phyloP scores from a whole-genome alignment of 2,113 vertebrate species.

The Butorides virescens region DNA sequence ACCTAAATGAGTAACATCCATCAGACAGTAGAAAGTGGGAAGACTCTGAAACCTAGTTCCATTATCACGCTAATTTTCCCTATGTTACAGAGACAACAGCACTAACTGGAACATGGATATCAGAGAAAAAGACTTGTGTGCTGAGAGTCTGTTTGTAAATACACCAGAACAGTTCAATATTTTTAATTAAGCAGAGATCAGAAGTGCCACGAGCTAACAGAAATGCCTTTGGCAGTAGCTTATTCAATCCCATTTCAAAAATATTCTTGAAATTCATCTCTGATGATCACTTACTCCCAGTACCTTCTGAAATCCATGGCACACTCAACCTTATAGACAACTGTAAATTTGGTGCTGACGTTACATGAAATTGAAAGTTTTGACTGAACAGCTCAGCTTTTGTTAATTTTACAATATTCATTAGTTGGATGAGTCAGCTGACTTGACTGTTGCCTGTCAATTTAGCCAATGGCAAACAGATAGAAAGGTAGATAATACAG shows the following conservation, averaged over 20 bases:
- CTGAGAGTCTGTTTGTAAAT: neutral
- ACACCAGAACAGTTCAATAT: neutral
- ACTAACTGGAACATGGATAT: neutral
- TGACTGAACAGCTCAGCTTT: neutral
- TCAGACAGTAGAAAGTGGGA: neutral
- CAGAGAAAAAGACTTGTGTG: accelerated
- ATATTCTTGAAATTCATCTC: neutral
- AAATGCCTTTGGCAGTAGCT: neutral
- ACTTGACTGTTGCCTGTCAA: neutral
- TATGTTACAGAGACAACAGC: neutral
- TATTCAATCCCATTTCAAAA: neutral
- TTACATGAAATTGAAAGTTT: neutral
- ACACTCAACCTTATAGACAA: neutral
- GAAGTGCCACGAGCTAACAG: neutral
- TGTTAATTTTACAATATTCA: neutral
- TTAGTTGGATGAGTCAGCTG: neutral
- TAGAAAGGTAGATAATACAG: neutral
- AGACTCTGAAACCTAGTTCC: neutral
- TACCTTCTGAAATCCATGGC: neutral
- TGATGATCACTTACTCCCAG: neutral
- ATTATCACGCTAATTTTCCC: neutral
- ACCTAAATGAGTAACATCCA: neutral
- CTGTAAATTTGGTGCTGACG: neutral
- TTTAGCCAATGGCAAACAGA: neutral
- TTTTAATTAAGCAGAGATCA: neutral